phyloP scores from a whole-genome alignment of 1,140 invertebrate species.

The Pseudomyrmex sp. region DNA sequence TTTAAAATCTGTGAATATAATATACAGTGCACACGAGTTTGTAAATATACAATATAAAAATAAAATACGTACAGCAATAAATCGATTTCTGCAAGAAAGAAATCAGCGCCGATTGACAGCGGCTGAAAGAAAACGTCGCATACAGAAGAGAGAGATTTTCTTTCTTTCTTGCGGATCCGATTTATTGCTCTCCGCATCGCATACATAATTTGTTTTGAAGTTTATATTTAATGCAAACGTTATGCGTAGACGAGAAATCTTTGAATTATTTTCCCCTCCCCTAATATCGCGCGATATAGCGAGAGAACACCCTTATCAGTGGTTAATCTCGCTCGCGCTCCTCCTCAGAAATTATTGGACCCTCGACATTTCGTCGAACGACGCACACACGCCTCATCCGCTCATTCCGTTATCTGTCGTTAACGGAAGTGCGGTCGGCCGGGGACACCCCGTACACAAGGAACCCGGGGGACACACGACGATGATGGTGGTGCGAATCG shows the following conservation, averaged over 20 bases:
- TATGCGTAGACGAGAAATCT: neutral
- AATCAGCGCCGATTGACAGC: too few relatives aligned
- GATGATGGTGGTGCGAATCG: constrained; percentile 27
- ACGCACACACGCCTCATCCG: constrained; percentile 12
- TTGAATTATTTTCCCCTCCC: neutral
- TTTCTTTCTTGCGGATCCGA: too few relatives aligned
- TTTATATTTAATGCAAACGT: neutral
- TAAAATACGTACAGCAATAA: too few relatives aligned
- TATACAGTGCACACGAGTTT: too few relatives aligned
- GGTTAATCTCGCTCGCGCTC: constrained; percentile 25
- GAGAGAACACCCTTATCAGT: constrained; percentile 2
- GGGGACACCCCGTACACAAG: constrained; percentile 6
- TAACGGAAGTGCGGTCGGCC: constrained; percentile 45
- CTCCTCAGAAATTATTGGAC: constrained; percentile 29
- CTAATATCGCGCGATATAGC: constrained; percentile 8
- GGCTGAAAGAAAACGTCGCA: too few relatives aligned
- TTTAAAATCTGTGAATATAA: neutral
- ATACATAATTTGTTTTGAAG: too few relatives aligned
- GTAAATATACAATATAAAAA: too few relatives aligned
- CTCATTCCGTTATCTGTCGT: constrained; percentile 48
- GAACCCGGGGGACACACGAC: neutral
- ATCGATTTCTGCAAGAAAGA: neutral
- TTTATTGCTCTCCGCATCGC: too few relatives aligned
- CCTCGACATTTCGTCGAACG: constrained; percentile 32
- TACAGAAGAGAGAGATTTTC: too few relatives aligned